Evolutionary conservation across 53 echinoderm and acorn worm genomes (phyloP), one percentile per base, ranked within the genome.

Genomic region (Antedon mediterranea): DNA sequence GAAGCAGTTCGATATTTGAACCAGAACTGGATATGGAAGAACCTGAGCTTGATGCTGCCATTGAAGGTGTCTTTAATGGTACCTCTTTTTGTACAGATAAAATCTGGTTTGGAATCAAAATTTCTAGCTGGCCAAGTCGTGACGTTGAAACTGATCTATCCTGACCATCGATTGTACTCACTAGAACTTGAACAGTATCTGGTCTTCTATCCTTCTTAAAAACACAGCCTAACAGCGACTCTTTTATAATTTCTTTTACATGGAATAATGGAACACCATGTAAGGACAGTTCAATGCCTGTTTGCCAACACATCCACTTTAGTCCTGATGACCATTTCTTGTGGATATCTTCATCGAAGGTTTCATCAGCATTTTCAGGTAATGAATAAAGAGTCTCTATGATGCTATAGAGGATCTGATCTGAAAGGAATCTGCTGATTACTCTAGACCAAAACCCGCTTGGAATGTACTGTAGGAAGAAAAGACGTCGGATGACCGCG

Each of bases 401-500:
- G 29, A 92, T 76, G 71, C 83, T 80, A 57, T 80, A 80, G 26
- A 95, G 80, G 9, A 79, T 83, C 74, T 87, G 87, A 73, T 91
- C 89, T 11, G 97, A 91, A 15, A 95, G 82, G 34, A 95, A 86
- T 20, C 97, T 82, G 71, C 91, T 92, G 82, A 97, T 92, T 43
- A 97, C 79, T 32, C 92, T 89, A 0, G 97, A 97, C 97, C 97
- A 97, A 43, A 92, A 97, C 0, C 97, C 97, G 43, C 97, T 97
- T 23, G 97, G 97, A 32, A 97, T 92, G 77, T 97, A 97, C 88
- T 97, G 97, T 57, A 97, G 76, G 75, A 97, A 78, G 34, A 92
- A 97, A 76, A 97, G 77, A 57, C 97, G 79, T 7, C 91, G 84
- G 23, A 97, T 92, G 23, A 88, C 89, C 0, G 88, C 80, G 76